phyloP scores from a whole-genome alignment of 2,888 invertebrate species.

The Drosophila mimica region DNA sequence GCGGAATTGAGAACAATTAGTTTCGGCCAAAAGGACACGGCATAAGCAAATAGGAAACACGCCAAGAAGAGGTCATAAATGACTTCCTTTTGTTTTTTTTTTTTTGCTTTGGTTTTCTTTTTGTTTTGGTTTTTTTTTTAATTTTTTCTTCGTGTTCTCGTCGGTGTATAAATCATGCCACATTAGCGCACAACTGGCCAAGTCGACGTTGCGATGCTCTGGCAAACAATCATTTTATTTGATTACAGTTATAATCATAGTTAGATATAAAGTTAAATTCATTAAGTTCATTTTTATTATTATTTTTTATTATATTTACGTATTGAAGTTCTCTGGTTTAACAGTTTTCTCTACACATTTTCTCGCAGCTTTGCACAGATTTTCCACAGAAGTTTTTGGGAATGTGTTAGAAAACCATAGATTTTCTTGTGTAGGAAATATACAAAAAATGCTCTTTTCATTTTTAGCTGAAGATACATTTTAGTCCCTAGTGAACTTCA shows the following conservation, averaged over 20 bases:
- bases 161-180: constrained; percentile 13
- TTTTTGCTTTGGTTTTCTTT: constrained; percentile 4
- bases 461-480: background rate
- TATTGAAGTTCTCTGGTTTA: no score
- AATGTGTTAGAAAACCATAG: background rate
- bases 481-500: background rate
- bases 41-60: constrained; percentile 15
- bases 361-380: background rate
- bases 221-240: background rate
- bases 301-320: background rate
- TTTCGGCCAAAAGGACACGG: constrained; percentile 38
- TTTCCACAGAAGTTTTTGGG: background rate
- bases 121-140: background rate
- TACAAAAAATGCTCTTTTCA: background rate
- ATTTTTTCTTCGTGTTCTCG: background rate
- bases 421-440: no score
- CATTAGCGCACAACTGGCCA: background rate
- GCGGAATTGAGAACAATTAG: constrained; percentile 59
- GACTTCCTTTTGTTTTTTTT: constrained; percentile 59
- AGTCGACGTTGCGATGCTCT: constrained; percentile 42
- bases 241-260: background rate
- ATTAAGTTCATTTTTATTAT: background rate
- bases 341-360: background rate
- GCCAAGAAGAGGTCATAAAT: constrained; percentile 56
- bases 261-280: background rate